These are phyloP conservation scores for Papilio protenor DNA, from an alignment of 2,888 invertebrate species.

Conservation along the genomic window DNA sequence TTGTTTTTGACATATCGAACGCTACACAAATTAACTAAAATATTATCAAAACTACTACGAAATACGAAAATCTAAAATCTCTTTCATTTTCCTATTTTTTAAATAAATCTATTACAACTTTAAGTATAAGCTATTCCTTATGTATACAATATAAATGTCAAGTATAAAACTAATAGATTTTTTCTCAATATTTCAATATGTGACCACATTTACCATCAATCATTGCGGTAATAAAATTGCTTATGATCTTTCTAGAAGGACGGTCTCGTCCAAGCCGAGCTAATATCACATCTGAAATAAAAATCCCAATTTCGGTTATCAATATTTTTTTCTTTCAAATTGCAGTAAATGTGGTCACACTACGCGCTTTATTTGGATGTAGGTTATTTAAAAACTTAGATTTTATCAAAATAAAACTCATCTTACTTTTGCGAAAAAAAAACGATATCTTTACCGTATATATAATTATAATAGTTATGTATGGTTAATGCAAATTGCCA, in stretches of 20 bases:
- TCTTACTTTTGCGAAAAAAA: too few relatives aligned
- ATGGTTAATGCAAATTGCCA: too few relatives aligned
- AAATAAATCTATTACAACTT: background rate
- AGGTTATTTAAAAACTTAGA: background rate
- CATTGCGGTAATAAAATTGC: constrained; percentile 66
- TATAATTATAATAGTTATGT: too few relatives aligned
- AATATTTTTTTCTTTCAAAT: constrained; percentile 31
- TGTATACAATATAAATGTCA: background rate
- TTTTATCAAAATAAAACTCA: background rate
- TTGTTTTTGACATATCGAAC: background rate
- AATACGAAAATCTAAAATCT: background rate
- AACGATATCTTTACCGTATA: too few relatives aligned
- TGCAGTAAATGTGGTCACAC: constrained; percentile 57
- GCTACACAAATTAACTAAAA: background rate
- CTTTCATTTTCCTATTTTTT: background rate
- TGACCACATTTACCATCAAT: constrained; percentile 75
- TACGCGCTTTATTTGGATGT: constrained; percentile 5
- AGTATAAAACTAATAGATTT: background rate
- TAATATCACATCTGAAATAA: constrained; percentile 78
- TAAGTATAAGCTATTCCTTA: background rate
- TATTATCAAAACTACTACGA: background rate
- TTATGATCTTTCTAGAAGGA: constrained; percentile 69
- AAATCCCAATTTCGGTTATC: constrained; percentile 57
- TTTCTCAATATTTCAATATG: constrained; percentile 45
- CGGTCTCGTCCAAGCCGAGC: constrained; percentile 62